Evolutionary conservation across 2,888 invertebrate species (phyloP).

Genomic region (Drosophila suboccidentalis): DNA sequence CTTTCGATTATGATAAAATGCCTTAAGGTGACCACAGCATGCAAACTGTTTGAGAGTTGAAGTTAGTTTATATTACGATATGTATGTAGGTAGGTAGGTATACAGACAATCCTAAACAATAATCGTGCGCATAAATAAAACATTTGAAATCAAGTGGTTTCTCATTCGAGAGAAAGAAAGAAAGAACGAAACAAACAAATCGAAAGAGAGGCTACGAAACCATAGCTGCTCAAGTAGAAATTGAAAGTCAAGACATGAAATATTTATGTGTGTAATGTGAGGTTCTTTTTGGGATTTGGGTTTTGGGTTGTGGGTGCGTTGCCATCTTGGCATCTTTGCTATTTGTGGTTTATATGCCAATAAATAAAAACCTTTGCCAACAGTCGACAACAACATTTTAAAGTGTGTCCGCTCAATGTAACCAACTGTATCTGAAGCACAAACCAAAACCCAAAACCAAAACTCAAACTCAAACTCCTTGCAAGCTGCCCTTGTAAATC

Average conservation of each 20-base stretch:
- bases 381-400: conserved; percentile 66
- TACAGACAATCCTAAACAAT: conserved; percentile 66
- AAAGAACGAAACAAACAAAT: conserved; percentile 58
- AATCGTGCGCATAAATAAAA: conserved; percentile 78
- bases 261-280: conserved; percentile 63
- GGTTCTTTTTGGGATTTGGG: conserved; percentile 1
- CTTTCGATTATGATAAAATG: conserved; percentile 77
- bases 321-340: conserved; percentile 67
- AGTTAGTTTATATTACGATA: conserved; percentile 7
- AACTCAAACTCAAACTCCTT: conserved; percentile 23
- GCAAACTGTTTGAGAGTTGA: conserved; percentile 31
- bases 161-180: conserved; percentile 57
- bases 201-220: conserved; percentile 25
- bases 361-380: conserved; percentile 74
- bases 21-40: conserved; percentile 69
- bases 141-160: conserved; percentile 77
- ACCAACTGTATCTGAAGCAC: conserved; percentile 40
- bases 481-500: conserved; percentile 23
- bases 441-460: conserved; percentile 7
- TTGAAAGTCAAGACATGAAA: conserved; percentile 78
- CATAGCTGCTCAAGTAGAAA: conserved; percentile 51
- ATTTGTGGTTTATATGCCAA: conserved; percentile 78
- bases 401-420: conserved; percentile 60
- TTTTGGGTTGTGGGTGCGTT: conserved; percentile 46
- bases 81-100: neutral